phyloP scores from a whole-genome alignment of 2,113 vertebrate species.

The Bos indicus region DNA sequence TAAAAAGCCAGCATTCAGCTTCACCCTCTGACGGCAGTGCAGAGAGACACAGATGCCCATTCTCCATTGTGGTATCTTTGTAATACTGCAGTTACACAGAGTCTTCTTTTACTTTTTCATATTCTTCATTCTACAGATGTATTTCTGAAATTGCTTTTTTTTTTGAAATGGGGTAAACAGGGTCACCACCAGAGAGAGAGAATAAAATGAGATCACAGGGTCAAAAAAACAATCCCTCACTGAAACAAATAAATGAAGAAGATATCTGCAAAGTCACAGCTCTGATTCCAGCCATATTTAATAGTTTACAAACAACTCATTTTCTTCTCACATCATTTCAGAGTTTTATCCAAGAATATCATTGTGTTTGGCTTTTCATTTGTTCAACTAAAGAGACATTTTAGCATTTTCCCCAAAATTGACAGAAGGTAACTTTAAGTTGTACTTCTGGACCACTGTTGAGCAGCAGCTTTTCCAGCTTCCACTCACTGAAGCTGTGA shows the following conservation, averaged over 20 bases:
- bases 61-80: background rate
- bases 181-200: background rate
- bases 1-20: background rate
- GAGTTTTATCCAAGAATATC: background rate
- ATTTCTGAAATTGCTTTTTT: background rate
- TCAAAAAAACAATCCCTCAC: background rate
- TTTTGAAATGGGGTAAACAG: background rate
- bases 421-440: background rate
- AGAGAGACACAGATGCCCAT: background rate
- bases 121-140: background rate
- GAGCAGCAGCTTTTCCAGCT: background rate
- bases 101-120: background rate
- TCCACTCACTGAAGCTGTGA: background rate
- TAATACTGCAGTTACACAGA: background rate
- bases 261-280: background rate
- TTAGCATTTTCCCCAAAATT: background rate
- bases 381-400: background rate
- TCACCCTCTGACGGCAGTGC: background rate
- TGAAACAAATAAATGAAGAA: background rate
- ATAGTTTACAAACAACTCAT: background rate
- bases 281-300: background rate
- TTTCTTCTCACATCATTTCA: background rate
- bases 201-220: background rate
- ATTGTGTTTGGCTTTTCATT: background rate
- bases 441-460: background rate